Conservation (phyloP, 2,888 invertebrate species). For the Heliconius sara region DNA sequence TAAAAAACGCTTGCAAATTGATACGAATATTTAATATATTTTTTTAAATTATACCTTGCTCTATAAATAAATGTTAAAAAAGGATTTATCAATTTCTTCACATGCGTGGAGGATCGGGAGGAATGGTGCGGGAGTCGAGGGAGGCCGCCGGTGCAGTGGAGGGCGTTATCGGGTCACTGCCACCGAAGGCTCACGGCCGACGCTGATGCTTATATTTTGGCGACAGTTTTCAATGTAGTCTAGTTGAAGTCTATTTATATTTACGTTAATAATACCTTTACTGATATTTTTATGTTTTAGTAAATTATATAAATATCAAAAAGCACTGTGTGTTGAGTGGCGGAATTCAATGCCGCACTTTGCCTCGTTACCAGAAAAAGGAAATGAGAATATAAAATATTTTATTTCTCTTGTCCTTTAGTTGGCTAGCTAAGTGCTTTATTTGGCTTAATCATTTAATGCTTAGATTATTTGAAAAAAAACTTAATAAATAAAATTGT, state of each 20-base stretch:
- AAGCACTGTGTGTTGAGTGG: too few relatives aligned
- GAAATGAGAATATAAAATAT: too few relatives aligned
- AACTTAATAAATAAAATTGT: not conserved
- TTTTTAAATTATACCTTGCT: not conserved
- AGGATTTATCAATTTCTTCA: constrained; percentile 42
- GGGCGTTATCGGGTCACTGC: constrained; percentile 86
- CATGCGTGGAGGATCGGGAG: constrained; percentile 29
- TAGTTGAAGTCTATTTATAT: constrained; percentile 36
- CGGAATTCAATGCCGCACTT: too few relatives aligned
- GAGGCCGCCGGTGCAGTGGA: constrained; percentile 66
- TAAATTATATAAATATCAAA: not conserved
- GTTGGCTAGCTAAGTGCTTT: too few relatives aligned
- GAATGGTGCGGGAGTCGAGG: constrained; percentile 43
- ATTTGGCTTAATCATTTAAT: not conserved
- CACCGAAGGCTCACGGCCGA: constrained; percentile 80
- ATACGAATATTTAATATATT: not conserved
- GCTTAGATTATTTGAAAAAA: not conserved
- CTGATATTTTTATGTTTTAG: not conserved
- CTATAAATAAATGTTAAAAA: constrained; percentile 18
- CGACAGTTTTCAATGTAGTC: constrained; percentile 68
- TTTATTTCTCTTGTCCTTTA: too few relatives aligned
- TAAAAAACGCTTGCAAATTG: too few relatives aligned
- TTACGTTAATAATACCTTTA: constrained; percentile 10
- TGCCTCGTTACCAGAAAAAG: too few relatives aligned
- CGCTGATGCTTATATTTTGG: constrained; percentile 70